Conservation (phyloP, 2,888 invertebrate genomes). For the Listrodromus nycthemerus region DNA sequence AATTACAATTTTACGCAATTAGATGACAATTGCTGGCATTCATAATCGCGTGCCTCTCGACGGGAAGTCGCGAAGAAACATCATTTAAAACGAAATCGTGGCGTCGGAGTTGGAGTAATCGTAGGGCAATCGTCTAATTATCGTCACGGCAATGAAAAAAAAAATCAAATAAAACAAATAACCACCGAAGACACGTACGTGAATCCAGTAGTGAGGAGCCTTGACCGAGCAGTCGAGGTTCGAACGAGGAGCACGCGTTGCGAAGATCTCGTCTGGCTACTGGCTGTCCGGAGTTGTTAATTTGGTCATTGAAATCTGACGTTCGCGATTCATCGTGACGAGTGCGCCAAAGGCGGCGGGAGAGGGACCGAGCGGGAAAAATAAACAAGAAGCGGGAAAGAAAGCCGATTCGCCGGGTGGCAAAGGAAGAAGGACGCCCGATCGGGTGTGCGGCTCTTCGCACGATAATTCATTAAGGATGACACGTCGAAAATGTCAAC, state of each 20-base stretch:
- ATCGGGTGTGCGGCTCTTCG: slow-evolving; percentile 66
- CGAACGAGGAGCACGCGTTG: slow-evolving; percentile 54
- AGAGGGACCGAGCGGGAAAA: slow-evolving; percentile 34
- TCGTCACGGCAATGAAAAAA: slow-evolving; percentile 3
- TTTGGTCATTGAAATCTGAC: slow-evolving; percentile 73
- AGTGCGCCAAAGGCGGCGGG: slow-evolving; percentile 42
- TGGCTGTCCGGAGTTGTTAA: slow-evolving; percentile 68
- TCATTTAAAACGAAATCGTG: slow-evolving; percentile 3
- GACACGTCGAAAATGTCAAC: slow-evolving; percentile 71
- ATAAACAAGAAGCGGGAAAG: slow-evolving; percentile 58
- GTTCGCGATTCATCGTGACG: slow-evolving; percentile 69
- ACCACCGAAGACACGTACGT: neutral
- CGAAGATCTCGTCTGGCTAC: slow-evolving; percentile 37
- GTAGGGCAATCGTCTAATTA: slow-evolving; percentile 1
- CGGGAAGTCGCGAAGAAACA: neutral
- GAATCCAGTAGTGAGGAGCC: slow-evolving; percentile 35
- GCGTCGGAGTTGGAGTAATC: neutral
- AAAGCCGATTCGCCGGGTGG: slow-evolving; percentile 39
- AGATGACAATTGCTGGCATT: slow-evolving; percentile 8
- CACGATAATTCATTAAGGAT: slow-evolving; percentile 73
- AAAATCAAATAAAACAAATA: neutral
- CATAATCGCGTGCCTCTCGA: neutral
- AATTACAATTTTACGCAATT: slow-evolving; percentile 24
- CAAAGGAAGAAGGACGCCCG: slow-evolving; percentile 58
- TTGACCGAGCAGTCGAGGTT: slow-evolving; percentile 64